These are phyloP conservation scores for Bovichtus diacanthus DNA, from an alignment of 2,797 vertebrate species.

Conservation along the genomic window DNA sequence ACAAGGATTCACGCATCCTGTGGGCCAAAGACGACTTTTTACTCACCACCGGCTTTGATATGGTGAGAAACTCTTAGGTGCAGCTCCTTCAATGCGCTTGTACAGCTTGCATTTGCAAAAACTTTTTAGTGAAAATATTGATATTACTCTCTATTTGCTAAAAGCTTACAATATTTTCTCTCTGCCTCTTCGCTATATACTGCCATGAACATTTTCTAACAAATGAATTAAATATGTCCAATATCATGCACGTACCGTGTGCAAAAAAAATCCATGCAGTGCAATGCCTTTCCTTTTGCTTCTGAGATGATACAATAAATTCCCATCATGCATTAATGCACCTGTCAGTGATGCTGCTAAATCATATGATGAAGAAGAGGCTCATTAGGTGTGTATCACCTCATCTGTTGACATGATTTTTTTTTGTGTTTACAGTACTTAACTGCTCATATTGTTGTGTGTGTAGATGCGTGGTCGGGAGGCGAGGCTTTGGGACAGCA, in stretches of 20 bases:
- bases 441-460: background rate
- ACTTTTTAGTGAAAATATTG: background rate
- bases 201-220: background rate
- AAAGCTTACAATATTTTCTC: background rate
- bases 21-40: conserved; percentile 90
- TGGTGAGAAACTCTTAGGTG: conserved; percentile 80
- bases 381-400: background rate
- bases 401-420: background rate
- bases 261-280: background rate
- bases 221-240: background rate
- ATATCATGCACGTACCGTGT: background rate
- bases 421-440: background rate
- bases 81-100: background rate
- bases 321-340: background rate
- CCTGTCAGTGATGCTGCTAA: background rate
- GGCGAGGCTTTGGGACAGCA: conserved; percentile 93
- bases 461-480: conserved; percentile 91
- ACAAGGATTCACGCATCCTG: conserved; percentile 90
- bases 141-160: background rate
- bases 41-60: conserved; percentile 92
- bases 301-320: background rate
- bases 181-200: background rate
- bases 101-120: no score
- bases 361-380: background rate
- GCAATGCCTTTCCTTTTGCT: background rate